Percentiles rank a stretch among this genome's conserved stretches.
Evolutionary conservation across 2,113 vertebrate species (phyloP).

Genomic region (Aptenodytes forsteri): DNA sequence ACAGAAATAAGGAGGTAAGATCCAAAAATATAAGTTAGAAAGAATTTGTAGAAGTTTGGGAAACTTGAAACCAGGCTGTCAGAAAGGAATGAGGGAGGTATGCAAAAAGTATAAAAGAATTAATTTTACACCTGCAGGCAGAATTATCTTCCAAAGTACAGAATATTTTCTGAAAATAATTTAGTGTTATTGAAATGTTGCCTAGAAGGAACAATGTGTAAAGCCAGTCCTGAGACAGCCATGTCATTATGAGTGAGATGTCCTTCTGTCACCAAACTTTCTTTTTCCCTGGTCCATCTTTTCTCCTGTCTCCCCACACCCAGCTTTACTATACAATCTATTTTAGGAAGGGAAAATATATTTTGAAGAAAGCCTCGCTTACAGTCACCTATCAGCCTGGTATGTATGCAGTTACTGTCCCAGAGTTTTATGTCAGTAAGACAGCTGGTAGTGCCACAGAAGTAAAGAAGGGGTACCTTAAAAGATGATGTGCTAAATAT

Average conservation of each 20-base stretch:
- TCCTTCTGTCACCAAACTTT: not conserved
- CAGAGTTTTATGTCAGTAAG: not conserved
- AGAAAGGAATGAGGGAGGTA: not conserved
- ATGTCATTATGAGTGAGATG: not conserved
- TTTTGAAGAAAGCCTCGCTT: not conserved
- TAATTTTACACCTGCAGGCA: not conserved
- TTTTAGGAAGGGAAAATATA: not conserved
- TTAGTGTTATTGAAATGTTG: not conserved
- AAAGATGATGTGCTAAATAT: not conserved
- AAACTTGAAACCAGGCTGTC: conserved; percentile 1
- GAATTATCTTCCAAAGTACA: not conserved
- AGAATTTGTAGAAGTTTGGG: not conserved
- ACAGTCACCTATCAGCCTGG: not conserved
- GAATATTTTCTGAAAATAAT: not conserved
- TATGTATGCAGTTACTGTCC: not conserved
- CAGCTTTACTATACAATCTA: not conserved
- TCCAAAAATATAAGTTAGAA: not conserved
- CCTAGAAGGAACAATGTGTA: not conserved
- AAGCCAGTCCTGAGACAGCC: not conserved
- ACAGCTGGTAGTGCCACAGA: not conserved
- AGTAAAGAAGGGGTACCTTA: not conserved
- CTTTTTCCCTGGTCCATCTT: not conserved
- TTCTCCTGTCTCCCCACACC: not conserved
- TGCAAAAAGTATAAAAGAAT: not conserved
- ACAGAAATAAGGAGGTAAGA: not conserved